These are phyloP conservation scores for Epizoanthus scotinus DNA, from an alignment of 92 coral and sea anemone species.

Conservation along the genomic window DNA sequence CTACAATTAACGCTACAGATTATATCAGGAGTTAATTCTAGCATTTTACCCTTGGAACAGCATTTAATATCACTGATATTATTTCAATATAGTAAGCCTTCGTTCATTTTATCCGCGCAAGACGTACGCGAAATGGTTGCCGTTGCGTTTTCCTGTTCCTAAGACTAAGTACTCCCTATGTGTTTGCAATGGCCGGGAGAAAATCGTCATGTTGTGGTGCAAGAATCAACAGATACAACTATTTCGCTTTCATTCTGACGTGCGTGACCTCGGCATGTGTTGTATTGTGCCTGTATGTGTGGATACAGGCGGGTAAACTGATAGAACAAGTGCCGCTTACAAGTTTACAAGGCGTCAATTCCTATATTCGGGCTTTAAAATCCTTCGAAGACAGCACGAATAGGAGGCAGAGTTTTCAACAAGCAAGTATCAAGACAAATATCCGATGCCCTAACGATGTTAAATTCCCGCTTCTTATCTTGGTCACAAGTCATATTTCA, in stretches of 20 bases:
- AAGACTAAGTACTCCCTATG: too few species aligned
- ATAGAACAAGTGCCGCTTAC: neutral
- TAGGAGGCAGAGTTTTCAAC: constrained; percentile 2
- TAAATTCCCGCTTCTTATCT: constrained; percentile 31
- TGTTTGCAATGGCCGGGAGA: too few species aligned
- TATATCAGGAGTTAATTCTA: too few species aligned
- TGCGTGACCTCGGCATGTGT: neutral
- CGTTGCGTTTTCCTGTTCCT: too few species aligned
- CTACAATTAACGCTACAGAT: too few species aligned
- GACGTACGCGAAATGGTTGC: too few species aligned
- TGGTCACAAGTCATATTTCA: constrained; percentile 45
- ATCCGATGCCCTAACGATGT: neutral
- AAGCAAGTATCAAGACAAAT: neutral
- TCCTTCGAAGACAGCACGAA: neutral
- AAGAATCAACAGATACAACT: neutral
- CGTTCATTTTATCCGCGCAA: too few species aligned
- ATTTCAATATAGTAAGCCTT: too few species aligned
- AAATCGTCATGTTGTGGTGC: too few species aligned
- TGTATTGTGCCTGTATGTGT: neutral
- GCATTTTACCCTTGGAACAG: too few species aligned
- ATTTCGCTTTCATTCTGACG: neutral
- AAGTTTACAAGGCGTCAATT: neutral
- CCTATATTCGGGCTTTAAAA: too few species aligned
- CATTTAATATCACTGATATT: too few species aligned
- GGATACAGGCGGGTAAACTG: neutral